Percentiles rank a stretch among this genome's conserved stretches.
These are phyloP conservation scores for Apoderus coryli DNA, from an alignment of 2,888 invertebrate species.

Conservation along the genomic window DNA sequence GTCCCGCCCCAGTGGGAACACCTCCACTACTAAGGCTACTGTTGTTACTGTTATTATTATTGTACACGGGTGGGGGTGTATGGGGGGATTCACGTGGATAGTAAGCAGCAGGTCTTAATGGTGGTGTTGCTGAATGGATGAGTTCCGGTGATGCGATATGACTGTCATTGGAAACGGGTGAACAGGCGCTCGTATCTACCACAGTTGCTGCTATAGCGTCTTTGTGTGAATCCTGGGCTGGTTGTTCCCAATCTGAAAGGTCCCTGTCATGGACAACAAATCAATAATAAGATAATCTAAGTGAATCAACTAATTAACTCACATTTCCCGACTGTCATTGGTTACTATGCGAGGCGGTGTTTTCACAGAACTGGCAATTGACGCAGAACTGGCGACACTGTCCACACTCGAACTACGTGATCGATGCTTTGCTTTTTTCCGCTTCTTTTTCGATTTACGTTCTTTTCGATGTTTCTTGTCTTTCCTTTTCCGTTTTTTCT, in stretches of 20 bases:
- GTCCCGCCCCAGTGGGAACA: no score
- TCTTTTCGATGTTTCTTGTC: slow-evolving; percentile 59
- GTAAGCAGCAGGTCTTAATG: slow-evolving; percentile 25
- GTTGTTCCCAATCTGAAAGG: no score
- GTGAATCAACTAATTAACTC: no score
- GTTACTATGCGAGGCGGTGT: slow-evolving; percentile 5
- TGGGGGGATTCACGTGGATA: slow-evolving; percentile 54
- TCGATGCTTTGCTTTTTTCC: slow-evolving; percentile 50
- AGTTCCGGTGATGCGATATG: slow-evolving; percentile 30
- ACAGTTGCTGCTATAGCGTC: neutral
- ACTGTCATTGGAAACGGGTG: slow-evolving; percentile 32
- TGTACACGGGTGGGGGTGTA: no score
- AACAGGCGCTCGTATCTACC: slow-evolving; percentile 29
- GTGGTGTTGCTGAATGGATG: slow-evolving; percentile 34
- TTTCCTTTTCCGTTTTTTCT: slow-evolving; percentile 36
- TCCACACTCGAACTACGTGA: slow-evolving; percentile 56
- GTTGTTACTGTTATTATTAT: no score
- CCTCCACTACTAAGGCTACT: no score
- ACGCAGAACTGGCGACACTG: slow-evolving; percentile 39
- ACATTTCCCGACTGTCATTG: no score
- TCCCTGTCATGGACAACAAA: no score
- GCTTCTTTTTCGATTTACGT: slow-evolving; percentile 54
- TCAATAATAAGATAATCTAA: no score
- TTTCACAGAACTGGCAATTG: slow-evolving; percentile 12
- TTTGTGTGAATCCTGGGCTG: neutral